Conservation (phyloP, 2,888 invertebrate species). For the Parascotia fuliginaria region DNA sequence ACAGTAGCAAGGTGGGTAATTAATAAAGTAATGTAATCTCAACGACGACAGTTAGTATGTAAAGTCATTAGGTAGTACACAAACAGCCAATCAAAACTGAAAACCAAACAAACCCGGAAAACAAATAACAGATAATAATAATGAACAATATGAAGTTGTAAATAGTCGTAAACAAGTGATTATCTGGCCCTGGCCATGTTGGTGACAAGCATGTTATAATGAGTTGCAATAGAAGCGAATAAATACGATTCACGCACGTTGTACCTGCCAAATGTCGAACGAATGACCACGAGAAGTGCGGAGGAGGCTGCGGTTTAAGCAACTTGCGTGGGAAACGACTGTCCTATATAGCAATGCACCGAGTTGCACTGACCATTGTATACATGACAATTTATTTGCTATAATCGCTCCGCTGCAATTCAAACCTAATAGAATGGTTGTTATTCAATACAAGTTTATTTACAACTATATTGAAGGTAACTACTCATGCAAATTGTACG, state of each 20-base stretch:
- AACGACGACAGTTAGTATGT: not conserved
- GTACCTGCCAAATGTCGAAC: conserved; percentile 41
- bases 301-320: conserved; percentile 62
- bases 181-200: conserved; percentile 8
- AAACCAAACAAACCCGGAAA: conserved; percentile 5
- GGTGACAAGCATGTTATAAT: conserved; percentile 16
- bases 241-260: conserved; percentile 19
- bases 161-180: conserved; percentile 9
- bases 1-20: too few species aligned
- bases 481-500: not conserved
- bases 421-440: conserved; percentile 8
- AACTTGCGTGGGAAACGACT: conserved; percentile 69
- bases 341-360: conserved; percentile 57
- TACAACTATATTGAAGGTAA: conserved; percentile 5
- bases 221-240: conserved; percentile 18
- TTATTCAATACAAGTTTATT: conserved; percentile 7
- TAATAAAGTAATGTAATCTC: not conserved
- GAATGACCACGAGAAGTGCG: conserved; percentile 52
- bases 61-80: not conserved
- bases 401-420: conserved; percentile 7
- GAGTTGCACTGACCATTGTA: conserved; percentile 34
- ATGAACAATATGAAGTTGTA: conserved; percentile 2
- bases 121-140: conserved; percentile 6
- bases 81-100: conserved; percentile 1
- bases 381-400: conserved; percentile 29